Conservation (phyloP, 2,888 invertebrate genomes). For the Parthenolecanium corni region DNA sequence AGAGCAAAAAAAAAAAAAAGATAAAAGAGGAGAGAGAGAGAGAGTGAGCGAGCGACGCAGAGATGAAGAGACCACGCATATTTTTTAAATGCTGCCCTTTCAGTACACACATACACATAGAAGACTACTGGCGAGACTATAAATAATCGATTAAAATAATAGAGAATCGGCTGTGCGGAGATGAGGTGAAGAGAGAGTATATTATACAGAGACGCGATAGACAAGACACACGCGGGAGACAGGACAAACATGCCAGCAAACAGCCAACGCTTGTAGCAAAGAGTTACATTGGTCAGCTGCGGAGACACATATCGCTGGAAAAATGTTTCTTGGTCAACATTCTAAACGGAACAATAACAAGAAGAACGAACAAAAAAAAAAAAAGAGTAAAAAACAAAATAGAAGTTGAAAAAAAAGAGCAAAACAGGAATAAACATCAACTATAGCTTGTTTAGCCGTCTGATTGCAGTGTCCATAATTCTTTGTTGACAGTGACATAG, state of each 20-base stretch:
- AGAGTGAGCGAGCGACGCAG: no score
- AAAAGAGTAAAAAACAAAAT: no score
- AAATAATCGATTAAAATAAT: constrained; percentile 23
- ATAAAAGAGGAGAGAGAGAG: no score
- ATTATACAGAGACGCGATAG: constrained; percentile 9
- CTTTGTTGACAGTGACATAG: constrained; percentile 27
- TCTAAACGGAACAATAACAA: constrained; percentile 22
- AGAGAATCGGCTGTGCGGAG: no score
- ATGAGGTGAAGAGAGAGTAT: constrained; percentile 4
- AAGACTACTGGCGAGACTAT: constrained; percentile 7
- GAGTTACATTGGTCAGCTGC: constrained; percentile 19
- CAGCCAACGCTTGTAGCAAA: constrained; percentile 16
- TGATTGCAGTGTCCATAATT: constrained; percentile 23
- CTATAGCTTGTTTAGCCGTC: constrained; percentile 17
- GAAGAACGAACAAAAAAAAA: no score
- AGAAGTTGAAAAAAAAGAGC: no score
- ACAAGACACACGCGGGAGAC: constrained; percentile 21
- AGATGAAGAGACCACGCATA: no score
- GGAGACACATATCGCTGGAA: constrained; percentile 15
- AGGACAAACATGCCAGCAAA: constrained; percentile 30
- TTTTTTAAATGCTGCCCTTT: no score
- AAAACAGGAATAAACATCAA: constrained; percentile 26
- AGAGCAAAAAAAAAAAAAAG: no score
- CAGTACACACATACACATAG: no score
- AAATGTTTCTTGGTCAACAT: constrained; percentile 14